Conservation (phyloP, 2,113 vertebrate genomes). For the Cavia porcellus region DNA sequence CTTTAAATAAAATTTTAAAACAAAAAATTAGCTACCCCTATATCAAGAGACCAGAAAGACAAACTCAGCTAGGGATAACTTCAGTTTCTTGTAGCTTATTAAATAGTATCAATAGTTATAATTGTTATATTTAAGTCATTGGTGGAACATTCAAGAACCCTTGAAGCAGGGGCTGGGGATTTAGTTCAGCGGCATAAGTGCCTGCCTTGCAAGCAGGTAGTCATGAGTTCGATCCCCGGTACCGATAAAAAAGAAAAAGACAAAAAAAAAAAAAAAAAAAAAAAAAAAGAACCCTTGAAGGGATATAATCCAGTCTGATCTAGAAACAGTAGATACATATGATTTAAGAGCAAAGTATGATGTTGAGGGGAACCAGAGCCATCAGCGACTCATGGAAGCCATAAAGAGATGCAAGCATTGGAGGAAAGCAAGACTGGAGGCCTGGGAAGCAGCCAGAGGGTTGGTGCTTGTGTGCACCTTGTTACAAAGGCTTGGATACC, state of each 20-base stretch:
- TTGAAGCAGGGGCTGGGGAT: too few relatives aligned
- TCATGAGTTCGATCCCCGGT: too few relatives aligned
- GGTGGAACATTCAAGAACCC: too few relatives aligned
- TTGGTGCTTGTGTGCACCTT: fast-evolving
- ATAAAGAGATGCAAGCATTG: not conserved
- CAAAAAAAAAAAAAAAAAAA: not conserved
- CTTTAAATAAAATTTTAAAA: too few relatives aligned
- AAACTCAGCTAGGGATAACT: not conserved
- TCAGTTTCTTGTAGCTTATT: not conserved
- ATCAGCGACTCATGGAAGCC: not conserved
- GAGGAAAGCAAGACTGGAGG: not conserved
- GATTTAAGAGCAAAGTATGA: not conserved
- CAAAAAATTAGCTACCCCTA: not conserved
- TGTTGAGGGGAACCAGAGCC: not conserved
- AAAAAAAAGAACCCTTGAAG: not conserved
- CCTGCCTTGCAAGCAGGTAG: too few relatives aligned
- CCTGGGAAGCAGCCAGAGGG: not conserved
- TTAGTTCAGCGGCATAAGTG: too few relatives aligned
- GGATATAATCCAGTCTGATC: not conserved
- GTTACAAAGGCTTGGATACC: not conserved
- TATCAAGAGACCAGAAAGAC: not conserved
- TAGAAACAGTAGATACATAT: not conserved
- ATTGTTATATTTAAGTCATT: not conserved
- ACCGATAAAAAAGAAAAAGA: not conserved
- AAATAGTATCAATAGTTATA: not conserved